Evolutionary conservation across 2,888 invertebrate species (phyloP), one percentile per base, ranked within the genome.

Genomic region (Frankliniella fusca): DNA sequence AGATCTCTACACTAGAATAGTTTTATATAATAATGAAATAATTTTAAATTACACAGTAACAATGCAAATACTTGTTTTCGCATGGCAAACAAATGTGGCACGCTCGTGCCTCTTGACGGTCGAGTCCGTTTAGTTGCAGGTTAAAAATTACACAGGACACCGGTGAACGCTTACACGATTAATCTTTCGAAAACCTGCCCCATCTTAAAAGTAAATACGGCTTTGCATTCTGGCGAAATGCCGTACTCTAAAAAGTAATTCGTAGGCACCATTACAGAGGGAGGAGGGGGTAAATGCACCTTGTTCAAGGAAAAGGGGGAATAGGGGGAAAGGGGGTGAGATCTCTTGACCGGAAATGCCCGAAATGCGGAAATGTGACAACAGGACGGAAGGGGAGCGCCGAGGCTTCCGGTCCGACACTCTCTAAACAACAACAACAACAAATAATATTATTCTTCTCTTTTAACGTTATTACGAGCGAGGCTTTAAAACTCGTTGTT

Each of bases 191-290:
- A 38, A 38, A 38, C 38, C 38, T 38, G 38, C 38, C 5, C 38
- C 38, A 54, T 20, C 54, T 54, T 54, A 54, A 54, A 54, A 20
- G 18, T 15, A 54, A 15, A 54, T 54, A 20, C 20, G 20, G 54
- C 54, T 11, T 7, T 20, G 54, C 54, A 79, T 80, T 82, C 82
- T 84, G 83, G 84, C 83, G 83, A 83, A 84, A 84, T 84, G 84
- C 83, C 83, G 82, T 84, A 84, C 83, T 84, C 82, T 80, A 84
- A 76, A 76, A 83, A 81, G 82, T 84, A 83, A 84, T 38, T 38
- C 5, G 38, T 84, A 83, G 82, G 82, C 81, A 84, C 82, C 83
- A 83, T 76, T 76, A 76, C 70, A 76, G 70, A 76, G 70, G 70
- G 70, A 76, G 70, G 70, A 76, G 70, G 70, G 70, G 70, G 70